Percentiles rank a stretch among this genome's conserved stretches.
Evolutionary conservation across 2,888 invertebrate species (phyloP).

Genomic region (Cephus pulcher): DNA sequence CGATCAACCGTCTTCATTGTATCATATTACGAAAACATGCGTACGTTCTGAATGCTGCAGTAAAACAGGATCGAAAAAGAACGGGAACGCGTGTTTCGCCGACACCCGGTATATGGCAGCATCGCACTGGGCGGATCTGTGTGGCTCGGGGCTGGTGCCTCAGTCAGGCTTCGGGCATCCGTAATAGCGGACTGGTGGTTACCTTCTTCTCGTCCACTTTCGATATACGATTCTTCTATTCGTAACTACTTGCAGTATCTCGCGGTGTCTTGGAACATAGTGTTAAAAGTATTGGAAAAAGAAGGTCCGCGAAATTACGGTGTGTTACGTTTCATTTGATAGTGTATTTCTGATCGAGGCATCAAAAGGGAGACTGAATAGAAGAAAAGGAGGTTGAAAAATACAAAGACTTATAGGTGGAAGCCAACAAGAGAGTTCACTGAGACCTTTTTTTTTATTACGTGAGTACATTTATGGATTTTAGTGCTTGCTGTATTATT

Average conservation of each 20-base stretch:
- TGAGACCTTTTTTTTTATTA: background rate
- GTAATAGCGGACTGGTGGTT: conserved; percentile 40
- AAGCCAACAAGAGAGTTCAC: background rate
- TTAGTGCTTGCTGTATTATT: background rate
- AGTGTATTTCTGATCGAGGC: background rate
- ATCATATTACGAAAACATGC: background rate
- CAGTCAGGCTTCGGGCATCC: conserved; percentile 62
- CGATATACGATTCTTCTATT: background rate
- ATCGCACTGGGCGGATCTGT: conserved; percentile 4
- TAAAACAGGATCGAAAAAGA: background rate
- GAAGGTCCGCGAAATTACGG: background rate
- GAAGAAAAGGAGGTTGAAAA: background rate
- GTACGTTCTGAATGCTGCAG: background rate
- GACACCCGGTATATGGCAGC: conserved; percentile 6
- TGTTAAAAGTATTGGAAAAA: conserved; percentile 21
- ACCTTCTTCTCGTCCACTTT: background rate
- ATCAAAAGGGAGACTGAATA: background rate
- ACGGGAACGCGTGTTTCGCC: background rate
- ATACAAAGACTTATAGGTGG: background rate
- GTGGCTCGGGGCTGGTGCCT: conserved; percentile 41
- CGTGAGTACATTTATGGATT: background rate
- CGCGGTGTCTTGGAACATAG: conserved; percentile 41
- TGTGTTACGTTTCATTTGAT: background rate
- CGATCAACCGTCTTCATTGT: background rate
- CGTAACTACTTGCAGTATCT: conserved; percentile 22